Percentiles rank a stretch among this genome's conserved stretches.
Evolutionary conservation across 1,140 invertebrate species (phyloP).

Genomic region (Tetragonula clypearis): DNA sequence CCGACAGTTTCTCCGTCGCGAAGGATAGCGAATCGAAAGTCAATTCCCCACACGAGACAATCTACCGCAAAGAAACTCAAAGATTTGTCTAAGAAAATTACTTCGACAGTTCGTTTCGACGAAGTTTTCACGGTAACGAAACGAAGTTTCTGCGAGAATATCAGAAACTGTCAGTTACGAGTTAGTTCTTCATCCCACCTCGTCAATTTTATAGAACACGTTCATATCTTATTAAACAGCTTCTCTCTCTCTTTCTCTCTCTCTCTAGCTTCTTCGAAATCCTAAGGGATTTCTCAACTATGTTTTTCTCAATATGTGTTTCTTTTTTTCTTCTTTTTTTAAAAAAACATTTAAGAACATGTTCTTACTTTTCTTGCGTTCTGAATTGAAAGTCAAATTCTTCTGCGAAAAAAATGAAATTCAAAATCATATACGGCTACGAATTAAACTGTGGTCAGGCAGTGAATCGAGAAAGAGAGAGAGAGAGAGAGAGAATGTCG

Average conservation of each 20-base stretch:
- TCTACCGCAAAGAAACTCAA: background rate
- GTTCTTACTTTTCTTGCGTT: too few species aligned
- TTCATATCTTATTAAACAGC: background rate
- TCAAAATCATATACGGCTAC: too few species aligned
- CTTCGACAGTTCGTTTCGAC: background rate
- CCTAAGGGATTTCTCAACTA: too few species aligned
- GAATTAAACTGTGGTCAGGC: too few species aligned
- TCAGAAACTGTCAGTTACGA: background rate
- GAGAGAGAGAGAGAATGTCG: too few species aligned
- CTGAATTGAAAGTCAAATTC: too few species aligned
- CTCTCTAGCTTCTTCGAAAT: too few species aligned
- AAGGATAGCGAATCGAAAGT: background rate
- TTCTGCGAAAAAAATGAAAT: too few species aligned
- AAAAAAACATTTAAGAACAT: too few species aligned
- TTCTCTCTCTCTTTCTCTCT: too few species aligned
- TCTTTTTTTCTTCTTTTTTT: too few species aligned
- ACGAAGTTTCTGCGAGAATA: background rate
- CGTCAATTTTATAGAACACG: background rate
- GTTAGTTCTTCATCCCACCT: background rate
- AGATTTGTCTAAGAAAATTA: slow-evolving; percentile 13
- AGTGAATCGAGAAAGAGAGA: background rate
- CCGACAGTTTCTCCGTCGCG: background rate
- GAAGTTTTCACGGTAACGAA: background rate
- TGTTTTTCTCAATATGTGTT: too few species aligned
- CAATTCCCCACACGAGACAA: background rate